Conservation (phyloP, 2,113 vertebrate genomes). For the Procavia capensis region DNA sequence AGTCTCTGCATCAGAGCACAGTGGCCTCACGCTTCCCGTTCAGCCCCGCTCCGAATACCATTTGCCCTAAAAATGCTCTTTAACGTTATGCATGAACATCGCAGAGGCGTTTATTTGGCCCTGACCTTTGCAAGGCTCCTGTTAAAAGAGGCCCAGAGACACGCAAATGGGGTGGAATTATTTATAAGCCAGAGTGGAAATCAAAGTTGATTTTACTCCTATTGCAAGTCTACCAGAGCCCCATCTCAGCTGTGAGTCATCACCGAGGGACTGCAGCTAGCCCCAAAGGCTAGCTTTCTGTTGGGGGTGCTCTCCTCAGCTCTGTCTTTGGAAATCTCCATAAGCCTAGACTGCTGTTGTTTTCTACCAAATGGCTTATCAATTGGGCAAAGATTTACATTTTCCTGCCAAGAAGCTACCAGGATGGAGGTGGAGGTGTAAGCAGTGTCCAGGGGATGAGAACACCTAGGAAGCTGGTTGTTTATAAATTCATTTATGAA, state of each 20-base stretch:
- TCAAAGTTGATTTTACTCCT: conserved; percentile 74
- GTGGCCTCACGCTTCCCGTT: background rate
- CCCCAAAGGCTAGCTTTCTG: conserved; percentile 59
- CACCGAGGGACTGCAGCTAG: conserved; percentile 28
- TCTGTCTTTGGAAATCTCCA: conserved; percentile 15
- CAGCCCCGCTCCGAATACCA: conserved; percentile 19
- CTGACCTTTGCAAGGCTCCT: conserved; percentile 74
- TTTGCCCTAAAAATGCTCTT: conserved; percentile 76
- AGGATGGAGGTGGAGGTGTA: background rate
- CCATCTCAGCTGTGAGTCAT: conserved; percentile 43
- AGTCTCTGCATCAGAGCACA: background rate
- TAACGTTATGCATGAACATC: conserved; percentile 64
- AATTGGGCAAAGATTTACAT: background rate
- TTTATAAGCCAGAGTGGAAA: conserved; percentile 78
- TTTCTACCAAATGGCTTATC: background rate
- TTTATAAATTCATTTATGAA: background rate
- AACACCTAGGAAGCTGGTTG: background rate
- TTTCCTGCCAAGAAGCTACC: background rate
- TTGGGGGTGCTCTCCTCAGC: background rate
- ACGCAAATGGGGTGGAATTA: conserved; percentile 78
- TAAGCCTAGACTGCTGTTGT: background rate
- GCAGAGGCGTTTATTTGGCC: conserved; percentile 72
- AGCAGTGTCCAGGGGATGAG: background rate
- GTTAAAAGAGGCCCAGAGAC: conserved; percentile 61
- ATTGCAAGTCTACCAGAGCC: conserved; percentile 65